Conservation (phyloP, 2,797 vertebrate genomes). For the Hoplostethus atlanticus region DNA sequence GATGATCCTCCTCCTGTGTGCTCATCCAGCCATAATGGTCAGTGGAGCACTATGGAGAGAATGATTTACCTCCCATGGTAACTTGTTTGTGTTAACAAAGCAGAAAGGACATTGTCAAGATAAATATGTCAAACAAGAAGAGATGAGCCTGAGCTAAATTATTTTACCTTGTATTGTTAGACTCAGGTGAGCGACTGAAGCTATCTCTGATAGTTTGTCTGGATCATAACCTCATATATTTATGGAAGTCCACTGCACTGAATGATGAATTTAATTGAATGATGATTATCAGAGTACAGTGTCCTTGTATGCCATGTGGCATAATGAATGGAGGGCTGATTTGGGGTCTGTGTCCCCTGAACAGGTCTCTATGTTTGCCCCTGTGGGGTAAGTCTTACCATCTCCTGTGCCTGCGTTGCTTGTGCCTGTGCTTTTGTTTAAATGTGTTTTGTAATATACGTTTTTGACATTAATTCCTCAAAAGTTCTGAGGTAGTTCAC, state of each 20-base stretch:
- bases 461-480: slow-evolving; percentile 8
- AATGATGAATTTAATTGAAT: slow-evolving; percentile 64
- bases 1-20: slow-evolving; percentile 25
- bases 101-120: slow-evolving; percentile 47
- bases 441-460: slow-evolving; percentile 49
- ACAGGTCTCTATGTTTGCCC: slow-evolving; percentile 63
- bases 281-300: slow-evolving; percentile 25
- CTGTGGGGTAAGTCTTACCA: slow-evolving; percentile 72
- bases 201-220: slow-evolving; percentile 18
- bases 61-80: slow-evolving; percentile 44
- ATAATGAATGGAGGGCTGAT: slow-evolving; percentile 49
- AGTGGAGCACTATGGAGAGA: slow-evolving; percentile 38
- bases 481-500: neutral
- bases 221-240: slow-evolving; percentile 1
- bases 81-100: slow-evolving; percentile 35
- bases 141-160: slow-evolving; percentile 17
- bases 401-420: slow-evolving; percentile 74
- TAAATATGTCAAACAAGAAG: slow-evolving; percentile 40
- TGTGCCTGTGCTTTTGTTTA: slow-evolving; percentile 72
- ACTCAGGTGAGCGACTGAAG: slow-evolving; percentile 16
- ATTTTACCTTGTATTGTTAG: slow-evolving; percentile 11
- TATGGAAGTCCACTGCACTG: slow-evolving; percentile 12
- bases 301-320: slow-evolving; percentile 45
- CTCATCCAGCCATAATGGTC: slow-evolving; percentile 60
- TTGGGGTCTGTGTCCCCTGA: slow-evolving; percentile 57